These are phyloP conservation scores for Syndactyla subalaris DNA, from an alignment of 2,797 vertebrate genomes.

Conservation along the genomic window DNA sequence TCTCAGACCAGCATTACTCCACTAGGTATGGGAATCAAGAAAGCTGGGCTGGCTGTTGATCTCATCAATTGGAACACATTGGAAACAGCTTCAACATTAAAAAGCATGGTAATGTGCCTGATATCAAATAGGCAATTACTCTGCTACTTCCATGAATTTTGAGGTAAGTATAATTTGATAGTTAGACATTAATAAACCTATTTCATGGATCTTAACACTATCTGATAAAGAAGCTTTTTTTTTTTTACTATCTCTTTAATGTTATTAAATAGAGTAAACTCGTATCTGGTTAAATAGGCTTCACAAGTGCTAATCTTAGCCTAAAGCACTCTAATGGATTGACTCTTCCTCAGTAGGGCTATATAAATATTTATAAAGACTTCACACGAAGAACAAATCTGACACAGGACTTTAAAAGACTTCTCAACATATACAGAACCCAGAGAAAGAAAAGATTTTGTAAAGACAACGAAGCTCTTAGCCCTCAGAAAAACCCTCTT, in stretches of 20 bases:
- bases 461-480: background rate
- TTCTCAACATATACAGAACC: background rate
- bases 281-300: conserved; percentile 49
- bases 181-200: conserved; percentile 45
- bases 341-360: conserved; percentile 26
- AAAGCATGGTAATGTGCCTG: conserved; percentile 8
- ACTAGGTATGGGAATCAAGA: background rate
- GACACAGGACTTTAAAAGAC: conserved; percentile 18
- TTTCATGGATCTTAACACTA: conserved; percentile 42
- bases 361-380: conserved; percentile 65
- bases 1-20: background rate
- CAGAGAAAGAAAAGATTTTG: background rate
- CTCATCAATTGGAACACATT: background rate
- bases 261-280: conserved; percentile 65
- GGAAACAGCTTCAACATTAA: background rate
- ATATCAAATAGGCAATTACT: conserved; percentile 37
- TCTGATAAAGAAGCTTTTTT: conserved; percentile 50
- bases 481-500: background rate
- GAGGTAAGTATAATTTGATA: conserved; percentile 43
- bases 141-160: conserved; percentile 16
- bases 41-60: background rate
- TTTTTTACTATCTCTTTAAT: conserved; percentile 26
- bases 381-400: conserved; percentile 1
- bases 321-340: conserved; percentile 57
- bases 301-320: conserved; percentile 61